Evolutionary conservation across 2,888 invertebrate species (phyloP), one percentile per base, ranked within the genome.

Genomic region (Agrotis ipsilon): DNA sequence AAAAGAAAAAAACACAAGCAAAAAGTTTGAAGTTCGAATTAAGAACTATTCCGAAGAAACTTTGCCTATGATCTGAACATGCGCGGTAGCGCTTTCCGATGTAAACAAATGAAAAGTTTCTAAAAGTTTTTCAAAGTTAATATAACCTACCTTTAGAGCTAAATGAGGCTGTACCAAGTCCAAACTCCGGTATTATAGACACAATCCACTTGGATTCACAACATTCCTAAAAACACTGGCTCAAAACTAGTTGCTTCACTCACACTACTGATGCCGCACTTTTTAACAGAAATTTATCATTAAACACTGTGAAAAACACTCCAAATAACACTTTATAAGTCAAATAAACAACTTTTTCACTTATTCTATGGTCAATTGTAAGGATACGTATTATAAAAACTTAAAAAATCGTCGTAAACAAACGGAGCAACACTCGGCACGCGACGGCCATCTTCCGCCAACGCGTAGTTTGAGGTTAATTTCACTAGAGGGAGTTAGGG

Each of bases 361-460:
- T 85, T 84, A 88, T 87, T 92, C 90, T 87, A 82, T 68, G 70
- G 89, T 89, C 81, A 89, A 86, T 81, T 83, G 84, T 78, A 74
- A 81, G 87, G 82, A 86, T 90, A 88, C 88, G 77, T 85, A 81
- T 85, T 85, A 86, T 90, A 93, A 93, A 95, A 95, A 94, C 92
- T 94, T 93, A 88, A 90, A 89, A 92, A 92, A 90, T 88, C 90
- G 91, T 90, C 88, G 90, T 94, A 95, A 95, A 94, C 93, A 94
- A 90, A 89, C 94, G 89, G 95, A 95, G 95, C 95, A 88, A 92
- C 94, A 91, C 89, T 90, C 94, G 89, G 89, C 92, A 94, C 94
- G 92, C 95, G 95, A 93, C 96, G 94, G 96, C 96, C 95, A 96
- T 96, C 94, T 96, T 96, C 94, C 94, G 94, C 92, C 92, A 92